Conservation (phyloP, 1,140 invertebrate genomes). For the Brevipalpus yothersi region DNA sequence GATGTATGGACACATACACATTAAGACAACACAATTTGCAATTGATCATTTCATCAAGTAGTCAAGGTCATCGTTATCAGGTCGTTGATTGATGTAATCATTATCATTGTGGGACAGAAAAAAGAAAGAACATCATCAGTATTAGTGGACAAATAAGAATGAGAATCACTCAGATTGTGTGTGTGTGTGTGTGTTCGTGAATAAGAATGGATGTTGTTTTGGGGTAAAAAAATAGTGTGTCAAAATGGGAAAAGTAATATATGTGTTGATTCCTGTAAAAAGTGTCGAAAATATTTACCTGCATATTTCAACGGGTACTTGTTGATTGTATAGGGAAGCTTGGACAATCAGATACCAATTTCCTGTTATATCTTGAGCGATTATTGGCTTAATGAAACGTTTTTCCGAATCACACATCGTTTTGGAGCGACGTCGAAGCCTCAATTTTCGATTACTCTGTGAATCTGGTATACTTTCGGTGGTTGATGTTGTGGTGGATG, state of each 20-base stretch:
- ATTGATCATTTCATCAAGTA: too few relatives aligned
- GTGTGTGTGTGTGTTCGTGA: too few relatives aligned
- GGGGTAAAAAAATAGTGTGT: background rate
- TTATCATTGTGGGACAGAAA: background rate
- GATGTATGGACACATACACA: background rate
- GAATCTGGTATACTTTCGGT: background rate
- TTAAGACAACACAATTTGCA: background rate
- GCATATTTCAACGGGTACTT: conserved; percentile 15
- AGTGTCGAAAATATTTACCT: conserved; percentile 4
- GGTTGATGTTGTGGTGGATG: background rate
- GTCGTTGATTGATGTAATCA: too few relatives aligned
- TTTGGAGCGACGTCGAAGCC: conserved; percentile 9
- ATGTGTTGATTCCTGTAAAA: background rate
- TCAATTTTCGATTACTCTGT: background rate
- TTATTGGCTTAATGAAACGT: conserved; percentile 11
- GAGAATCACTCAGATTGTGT: background rate
- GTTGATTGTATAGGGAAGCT: conserved; percentile 10
- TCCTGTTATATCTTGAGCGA: conserved; percentile 12
- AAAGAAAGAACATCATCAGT: background rate
- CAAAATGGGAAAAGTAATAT: too few relatives aligned
- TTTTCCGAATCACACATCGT: conserved; percentile 13
- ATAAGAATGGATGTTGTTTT: background rate
- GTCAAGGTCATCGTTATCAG: too few relatives aligned
- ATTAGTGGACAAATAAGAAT: background rate
- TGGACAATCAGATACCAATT: conserved; percentile 14